Conservation (phyloP, 2,797 vertebrate genomes). For the Coregonus suidteri region DNA sequence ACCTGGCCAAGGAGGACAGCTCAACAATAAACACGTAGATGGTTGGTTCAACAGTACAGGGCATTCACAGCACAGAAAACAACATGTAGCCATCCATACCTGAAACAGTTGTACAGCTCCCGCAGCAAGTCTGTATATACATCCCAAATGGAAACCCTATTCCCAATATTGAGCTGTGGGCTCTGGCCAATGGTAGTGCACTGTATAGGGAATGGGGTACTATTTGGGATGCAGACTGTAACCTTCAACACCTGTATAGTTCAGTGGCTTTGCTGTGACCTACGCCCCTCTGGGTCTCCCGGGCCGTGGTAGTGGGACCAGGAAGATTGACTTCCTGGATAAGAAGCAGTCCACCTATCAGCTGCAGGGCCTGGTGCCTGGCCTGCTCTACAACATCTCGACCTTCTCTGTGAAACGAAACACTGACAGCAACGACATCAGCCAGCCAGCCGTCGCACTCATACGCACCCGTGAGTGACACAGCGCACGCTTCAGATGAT, state of each 20-base stretch:
- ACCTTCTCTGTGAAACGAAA: slow-evolving; percentile 93
- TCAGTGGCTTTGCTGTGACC: slow-evolving; percentile 89
- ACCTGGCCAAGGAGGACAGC: no score
- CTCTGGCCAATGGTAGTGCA: no score
- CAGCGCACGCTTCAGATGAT: no score
- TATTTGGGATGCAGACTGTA: neutral
- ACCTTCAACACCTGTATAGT: neutral
- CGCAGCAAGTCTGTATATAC: no score
- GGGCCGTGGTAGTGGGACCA: slow-evolving; percentile 62
- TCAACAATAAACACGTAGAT: no score
- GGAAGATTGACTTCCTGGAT: slow-evolving; percentile 91
- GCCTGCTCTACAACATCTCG: slow-evolving; percentile 95
- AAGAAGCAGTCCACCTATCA: slow-evolving; percentile 84
- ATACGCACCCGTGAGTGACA: slow-evolving; percentile 88
- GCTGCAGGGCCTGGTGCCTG: slow-evolving; percentile 85
- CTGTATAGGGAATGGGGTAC: neutral
- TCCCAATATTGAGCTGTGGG: no score
- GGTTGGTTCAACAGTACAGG: no score
- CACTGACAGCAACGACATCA: slow-evolving; percentile 90
- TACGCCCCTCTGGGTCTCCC: slow-evolving; percentile 83
- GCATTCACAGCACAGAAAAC: no score
- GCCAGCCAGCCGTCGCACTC: slow-evolving; percentile 85
- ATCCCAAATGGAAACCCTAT: no score
- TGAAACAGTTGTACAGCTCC: no score
- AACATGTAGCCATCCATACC: no score